Base-by-base conservation (phyloP, 2,888 invertebrate genomes). In the Tiphia femorata region DNA sequence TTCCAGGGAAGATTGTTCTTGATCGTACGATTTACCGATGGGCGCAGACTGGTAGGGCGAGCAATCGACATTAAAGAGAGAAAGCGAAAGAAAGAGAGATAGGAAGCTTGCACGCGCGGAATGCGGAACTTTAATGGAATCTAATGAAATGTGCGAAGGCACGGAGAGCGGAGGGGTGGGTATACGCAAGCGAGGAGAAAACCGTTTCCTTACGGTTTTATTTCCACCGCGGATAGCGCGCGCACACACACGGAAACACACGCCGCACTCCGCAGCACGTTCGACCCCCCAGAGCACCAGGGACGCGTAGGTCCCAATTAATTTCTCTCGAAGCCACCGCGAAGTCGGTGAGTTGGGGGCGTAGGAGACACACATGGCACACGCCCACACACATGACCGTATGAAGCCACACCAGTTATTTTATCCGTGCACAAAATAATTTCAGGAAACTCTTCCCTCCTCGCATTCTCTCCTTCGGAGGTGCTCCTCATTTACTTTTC, bases 101-200 rank as follows among this genome's bases (percentile, higher is more conserved):
- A n/a, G n/a, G n/a, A n/a, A n/a, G n/a, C n/a, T n/a, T n/a, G n/a
- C n/a, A n/a, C n/a, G n/a, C n/a, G n/a, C n/a, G n/a, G n/a, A n/a
- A n/a, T n/a, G n/a, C n/a, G n/a, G n/a, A n/a, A n/a, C n/a, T 33
- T 33, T 33, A 33, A 33, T 33, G 14, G 33, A 33, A 33, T 33
- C 14, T 33, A 33, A 33, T 33, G 33, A 33, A 33, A 33, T 33
- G n/a, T n/a, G n/a, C n/a, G n/a, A n/a, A n/a, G n/a, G n/a, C n/a
- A n/a, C n/a, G n/a, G n/a, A n/a, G n/a, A n/a, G n/a, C n/a, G n/a
- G n/a, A n/a, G n/a, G n/a, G n/a, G n/a, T n/a, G n/a, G n/a, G n/a
- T n/a, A n/a, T n/a, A n/a, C n/a, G n/a, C n/a, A n/a, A n/a, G n/a
- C n/a, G n/a, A n/a, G n/a, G n/a, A n/a, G n/a, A n/a, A n/a, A n/a